Base-by-base conservation (phyloP, 2,888 invertebrate species). In the Acanthosepion esculentum region DNA sequence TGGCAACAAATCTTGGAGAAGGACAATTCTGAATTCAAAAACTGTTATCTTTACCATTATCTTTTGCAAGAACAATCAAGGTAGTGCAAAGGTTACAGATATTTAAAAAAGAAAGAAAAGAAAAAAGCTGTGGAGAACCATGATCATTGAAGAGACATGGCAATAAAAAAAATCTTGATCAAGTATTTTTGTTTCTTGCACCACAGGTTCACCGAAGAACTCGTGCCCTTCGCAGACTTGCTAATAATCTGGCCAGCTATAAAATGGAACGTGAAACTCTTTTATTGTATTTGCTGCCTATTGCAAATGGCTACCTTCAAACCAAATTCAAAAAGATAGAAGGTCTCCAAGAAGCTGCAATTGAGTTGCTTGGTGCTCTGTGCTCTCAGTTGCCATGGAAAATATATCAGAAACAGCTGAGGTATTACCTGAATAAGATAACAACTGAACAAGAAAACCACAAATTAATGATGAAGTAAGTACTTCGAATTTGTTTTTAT, bases 311-410 rank as follows among this genome's bases (percentile, higher is more conserved):
- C 91, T 99, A 98, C 97, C 98, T 99, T 91, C 98, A 98, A 95
- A 98, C 98, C 94, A 98, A 98, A 96, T 99, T 98, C 96, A 97
- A 98, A 0, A 98, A 98, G 95, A 98, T 99, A 64, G 95, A 96
- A 26, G 96, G 96, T 59, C 97, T 99, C 0, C 98, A 99, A 93
- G 99, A 99, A 97, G 98, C 98, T 0, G 98, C 99, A 0, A 98
- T 99, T 95, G 98, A 99, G 97, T 98, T 98, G 0, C 97, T 99
- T 18, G 98, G 98, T 0, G 98, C 98, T 0, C 98, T 98, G 94
- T 98, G 99, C 96, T 98, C 98, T 96, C 97, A 98, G 94, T 97
- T 99, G 78, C 98, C 99, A 0, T 99, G 99, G 99, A 98, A 98
- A 96, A 98, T 98, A 95, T 99, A 99, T 96, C 98, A 99, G 96